Conservation (phyloP, 2,113 vertebrate genomes). For the Stomatorhinus ivindoensis region DNA sequence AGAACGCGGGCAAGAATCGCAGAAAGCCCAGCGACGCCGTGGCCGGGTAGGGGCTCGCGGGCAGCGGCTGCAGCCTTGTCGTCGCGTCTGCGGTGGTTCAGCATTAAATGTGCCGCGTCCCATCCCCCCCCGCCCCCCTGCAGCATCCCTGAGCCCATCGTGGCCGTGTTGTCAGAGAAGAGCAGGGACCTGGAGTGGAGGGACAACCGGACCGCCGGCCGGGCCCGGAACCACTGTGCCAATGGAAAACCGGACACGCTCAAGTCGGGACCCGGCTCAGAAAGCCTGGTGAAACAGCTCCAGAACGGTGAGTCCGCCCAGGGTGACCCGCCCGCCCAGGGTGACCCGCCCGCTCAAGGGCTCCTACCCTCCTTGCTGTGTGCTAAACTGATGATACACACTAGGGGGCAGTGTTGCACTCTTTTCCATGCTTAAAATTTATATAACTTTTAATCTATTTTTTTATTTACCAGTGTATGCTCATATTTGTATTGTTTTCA, state of each 20-base stretch:
- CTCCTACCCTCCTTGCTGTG: background rate
- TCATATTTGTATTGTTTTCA: background rate
- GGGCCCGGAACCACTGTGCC: constrained; percentile 62
- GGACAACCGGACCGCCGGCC: constrained; percentile 47
- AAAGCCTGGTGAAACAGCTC: constrained; percentile 48
- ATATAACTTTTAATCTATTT: background rate
- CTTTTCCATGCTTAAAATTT: background rate
- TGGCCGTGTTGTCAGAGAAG: constrained; percentile 57
- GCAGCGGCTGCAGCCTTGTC: background rate
- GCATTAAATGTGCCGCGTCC: background rate
- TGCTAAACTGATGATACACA: background rate
- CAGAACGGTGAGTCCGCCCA: constrained; percentile 49
- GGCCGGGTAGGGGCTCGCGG: constrained; percentile 44
- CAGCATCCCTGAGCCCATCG: constrained; percentile 71
- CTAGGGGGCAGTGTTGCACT: background rate
- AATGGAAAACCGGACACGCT: constrained; percentile 57
- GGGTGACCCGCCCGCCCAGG: background rate
- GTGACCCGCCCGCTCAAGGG: background rate
- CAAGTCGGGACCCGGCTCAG: constrained; percentile 39
- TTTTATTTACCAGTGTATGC: background rate
- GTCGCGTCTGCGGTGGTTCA: background rate
- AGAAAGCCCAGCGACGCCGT: constrained; percentile 60
- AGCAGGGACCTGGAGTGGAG: constrained; percentile 69
- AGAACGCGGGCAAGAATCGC: constrained; percentile 74
- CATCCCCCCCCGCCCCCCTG: background rate